Base-by-base conservation (phyloP, 2,888 invertebrate species). In the Agriotes lineatus region DNA sequence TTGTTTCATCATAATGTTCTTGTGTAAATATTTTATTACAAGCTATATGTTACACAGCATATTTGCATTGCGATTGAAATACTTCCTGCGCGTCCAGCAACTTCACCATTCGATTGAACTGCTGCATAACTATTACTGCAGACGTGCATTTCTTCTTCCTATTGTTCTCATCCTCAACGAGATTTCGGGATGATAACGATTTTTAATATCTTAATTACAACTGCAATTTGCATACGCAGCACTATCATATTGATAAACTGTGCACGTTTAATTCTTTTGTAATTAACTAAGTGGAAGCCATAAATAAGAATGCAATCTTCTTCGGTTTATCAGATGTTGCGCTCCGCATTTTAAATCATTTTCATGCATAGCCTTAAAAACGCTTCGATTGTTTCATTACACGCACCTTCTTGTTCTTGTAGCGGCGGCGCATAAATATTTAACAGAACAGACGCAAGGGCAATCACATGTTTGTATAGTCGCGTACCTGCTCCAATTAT, bases 231-330 rank as follows among this genome's bases (percentile, higher is more conserved):
- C 73, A 74, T 74, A 74, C 69, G 45, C 42, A 54, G 35, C 60
- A 63, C 66, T 65, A 70, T 67, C 67, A 67, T 75, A 75, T 73
- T 75, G 74, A 73, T 73, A 72, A 75, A 75, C 73, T 72, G 74
- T 71, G 69, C 58, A 70, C 73, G 72, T 75, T 75, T 75, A 75
- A 73, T 73, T 73, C 73, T 73, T 72, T 70, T 70, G 72, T 74
- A 74, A 75, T 75, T 75, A 75, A 70, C 74, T 73, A 73, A 75
- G 73, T 75, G 74, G 74, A 75, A 75, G 70, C 72, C 61, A 72
- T 75, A 75, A 75, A 75, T 75, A 73, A 70, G 70, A 70, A 72
- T 68, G 68, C 73, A 73, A 73, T 73, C 73, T 71, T 64, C 68
- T 70, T 69, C 35, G 35, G 60, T 35, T 73, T 74, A 74, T 74